Conservation (phyloP, 2,113 vertebrate species). For the Leptodactylus fuscus region DNA sequence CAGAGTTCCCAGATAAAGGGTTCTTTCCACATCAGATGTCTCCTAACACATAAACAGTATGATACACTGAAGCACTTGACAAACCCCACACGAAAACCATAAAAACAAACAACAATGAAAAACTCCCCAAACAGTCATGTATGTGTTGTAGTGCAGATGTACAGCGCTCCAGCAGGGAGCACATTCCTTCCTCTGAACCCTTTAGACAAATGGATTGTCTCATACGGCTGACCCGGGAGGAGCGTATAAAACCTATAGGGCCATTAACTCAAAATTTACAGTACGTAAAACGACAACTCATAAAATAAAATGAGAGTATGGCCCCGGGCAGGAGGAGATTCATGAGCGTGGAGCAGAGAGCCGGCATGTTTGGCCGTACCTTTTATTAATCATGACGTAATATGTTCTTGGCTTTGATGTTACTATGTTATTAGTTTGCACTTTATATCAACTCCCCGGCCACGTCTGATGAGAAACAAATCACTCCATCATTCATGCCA, state of each 20-base stretch:
- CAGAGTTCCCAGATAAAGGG: no score
- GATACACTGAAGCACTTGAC: no score
- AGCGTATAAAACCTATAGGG: neutral
- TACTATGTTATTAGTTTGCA: neutral
- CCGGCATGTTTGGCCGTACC: neutral
- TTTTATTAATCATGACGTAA: constrained; percentile 4
- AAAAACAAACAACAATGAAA: no score
- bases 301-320: neutral
- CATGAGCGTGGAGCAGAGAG: neutral
- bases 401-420: constrained; percentile 31
- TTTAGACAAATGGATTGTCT: no score
- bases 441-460: constrained; percentile 14
- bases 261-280: constrained; percentile 1
- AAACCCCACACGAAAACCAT: no score
- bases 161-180: neutral
- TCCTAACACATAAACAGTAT: no score
- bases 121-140: no score
- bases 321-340: neutral
- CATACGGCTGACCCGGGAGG: neutral
- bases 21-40: no score
- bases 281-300: neutral
- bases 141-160: no score
- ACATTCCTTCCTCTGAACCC: neutral
- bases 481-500: neutral
- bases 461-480: neutral